These are phyloP conservation scores for Graphium colonna DNA, from an alignment of 2,888 invertebrate species.

Conservation along the genomic window DNA sequence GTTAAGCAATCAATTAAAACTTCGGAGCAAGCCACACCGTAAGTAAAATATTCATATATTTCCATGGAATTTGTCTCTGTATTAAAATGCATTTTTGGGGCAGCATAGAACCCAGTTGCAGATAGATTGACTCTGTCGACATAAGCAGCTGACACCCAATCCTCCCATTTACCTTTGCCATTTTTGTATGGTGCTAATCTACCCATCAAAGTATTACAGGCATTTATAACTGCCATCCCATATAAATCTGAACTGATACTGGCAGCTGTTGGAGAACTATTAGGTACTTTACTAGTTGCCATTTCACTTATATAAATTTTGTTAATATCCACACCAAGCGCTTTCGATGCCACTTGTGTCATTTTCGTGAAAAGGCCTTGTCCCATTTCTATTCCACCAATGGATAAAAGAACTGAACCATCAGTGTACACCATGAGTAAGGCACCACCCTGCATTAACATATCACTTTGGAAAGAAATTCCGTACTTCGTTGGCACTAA, in stretches of 20 bases:
- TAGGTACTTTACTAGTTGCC: constrained; percentile 90
- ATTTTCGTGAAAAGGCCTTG: constrained; percentile 95
- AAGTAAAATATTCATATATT: constrained; percentile 88
- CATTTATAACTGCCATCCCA: constrained; percentile 89
- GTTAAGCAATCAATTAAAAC: constrained; percentile 93
- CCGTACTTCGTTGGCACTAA: constrained; percentile 88
- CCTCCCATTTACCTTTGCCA: constrained; percentile 86
- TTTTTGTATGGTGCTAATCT: constrained; percentile 84
- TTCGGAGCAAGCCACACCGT: constrained; percentile 89
- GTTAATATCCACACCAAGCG: constrained; percentile 79
- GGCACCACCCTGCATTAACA: constrained; percentile 89
- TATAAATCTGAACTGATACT: constrained; percentile 89
- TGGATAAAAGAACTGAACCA: constrained; percentile 88
- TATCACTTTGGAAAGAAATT: constrained; percentile 83
- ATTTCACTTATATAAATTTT: constrained; percentile 87
- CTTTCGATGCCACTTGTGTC: constrained; percentile 88
- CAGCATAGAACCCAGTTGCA: constrained; percentile 86
- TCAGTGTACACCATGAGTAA: constrained; percentile 87
- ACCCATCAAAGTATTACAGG: constrained; percentile 83
- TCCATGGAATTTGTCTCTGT: constrained; percentile 82
- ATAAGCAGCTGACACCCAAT: constrained; percentile 87
- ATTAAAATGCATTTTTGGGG: constrained; percentile 83
- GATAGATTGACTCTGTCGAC: constrained; percentile 84
- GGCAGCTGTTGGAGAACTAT: constrained; percentile 89
- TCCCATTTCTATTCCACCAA: constrained; percentile 94